Base-by-base conservation (phyloP, 1,140 invertebrate species). In the Coelopa frigida region DNA sequence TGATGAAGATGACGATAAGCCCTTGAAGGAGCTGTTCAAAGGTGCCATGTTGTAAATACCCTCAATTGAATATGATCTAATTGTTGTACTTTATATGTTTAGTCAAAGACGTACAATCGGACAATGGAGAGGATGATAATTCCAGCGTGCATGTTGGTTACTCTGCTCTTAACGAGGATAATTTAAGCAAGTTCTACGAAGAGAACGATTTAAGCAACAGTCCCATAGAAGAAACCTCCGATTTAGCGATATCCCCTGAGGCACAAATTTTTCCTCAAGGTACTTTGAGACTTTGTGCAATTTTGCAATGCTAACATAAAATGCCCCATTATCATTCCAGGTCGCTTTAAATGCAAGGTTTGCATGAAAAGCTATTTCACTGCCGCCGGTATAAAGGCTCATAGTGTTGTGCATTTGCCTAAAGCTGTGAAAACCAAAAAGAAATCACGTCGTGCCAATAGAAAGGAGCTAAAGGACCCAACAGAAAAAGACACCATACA, bases 341-440 rank as follows among this genome's bases (percentile, higher is more conserved):
- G 48, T 11, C 48, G 32, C 8, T 42, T 36, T 10, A 46, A 31
- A 37, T 50, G 48, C 24, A 35, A 40, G 10, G 42, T 45, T 12
- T 50, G 48, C 15, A 23, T 46, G 3, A 44, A 50, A 3, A 15
- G 17, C 2, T 50, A 50, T 31, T 50, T 50, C 24, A 50, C 48
- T 5, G 24, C 26, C 8, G n/a, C 31, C 4, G 48, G 48, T 20
- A 20, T 50, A 3, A 40, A 50, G 18, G 48, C 48, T 11, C 48
- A 50, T 15, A 50, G 45, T 37, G 44, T 41, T 15, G 29, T 46
- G 1, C 48, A 50, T 46, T 10, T 42, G 31, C 38, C 38, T 1
- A 50, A 50, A 39, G 24, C 18, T 29, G 17, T n/a, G 17, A 42
- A n/a, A 24, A 46, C 5, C 22, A n/a, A 32, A 5, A 46, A 50